These are phyloP conservation scores for Tiphia femorata DNA, from an alignment of 2,888 invertebrate genomes.

Conservation along the genomic window DNA sequence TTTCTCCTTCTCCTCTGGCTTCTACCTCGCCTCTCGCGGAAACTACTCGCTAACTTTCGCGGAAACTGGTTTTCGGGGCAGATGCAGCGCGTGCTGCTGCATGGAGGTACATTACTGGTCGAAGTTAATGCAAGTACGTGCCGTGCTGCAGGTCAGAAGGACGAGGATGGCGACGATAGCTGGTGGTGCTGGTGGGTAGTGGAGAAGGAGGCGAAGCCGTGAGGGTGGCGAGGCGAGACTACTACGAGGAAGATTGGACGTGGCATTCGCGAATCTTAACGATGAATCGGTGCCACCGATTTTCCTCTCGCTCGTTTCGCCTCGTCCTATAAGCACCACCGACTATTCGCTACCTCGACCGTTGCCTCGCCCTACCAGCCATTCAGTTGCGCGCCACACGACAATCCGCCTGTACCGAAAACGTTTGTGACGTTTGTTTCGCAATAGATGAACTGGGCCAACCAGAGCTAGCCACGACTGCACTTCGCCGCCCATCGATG, in stretches of 20 bases:
- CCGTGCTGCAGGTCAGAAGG: background rate
- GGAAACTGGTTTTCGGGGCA: constrained; percentile 18
- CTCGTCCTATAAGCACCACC: background rate
- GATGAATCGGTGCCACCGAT: background rate
- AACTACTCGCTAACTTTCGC: constrained; percentile 26
- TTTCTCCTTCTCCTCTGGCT: background rate
- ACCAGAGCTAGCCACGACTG: too few species aligned
- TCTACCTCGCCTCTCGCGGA: constrained; percentile 12
- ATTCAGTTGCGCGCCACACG: background rate
- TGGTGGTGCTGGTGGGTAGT: too few species aligned
- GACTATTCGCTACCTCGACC: background rate
- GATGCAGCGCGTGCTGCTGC: constrained; percentile 24
- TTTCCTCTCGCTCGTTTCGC: background rate
- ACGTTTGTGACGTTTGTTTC: background rate
- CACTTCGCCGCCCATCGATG: too few species aligned
- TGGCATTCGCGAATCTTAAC: constrained; percentile 20
- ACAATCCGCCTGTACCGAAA: background rate
- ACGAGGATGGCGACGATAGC: too few species aligned
- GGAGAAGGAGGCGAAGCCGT: background rate
- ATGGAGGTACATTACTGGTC: constrained; percentile 23
- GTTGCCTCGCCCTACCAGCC: background rate
- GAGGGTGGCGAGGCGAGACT: background rate
- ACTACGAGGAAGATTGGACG: constrained; percentile 2
- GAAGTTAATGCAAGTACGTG: constrained; percentile 27
- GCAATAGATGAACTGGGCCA: background rate